Evolutionary conservation across 2,888 invertebrate species (phyloP), one percentile per base, ranked within the genome.

Genomic region (Tipula confusa): DNA sequence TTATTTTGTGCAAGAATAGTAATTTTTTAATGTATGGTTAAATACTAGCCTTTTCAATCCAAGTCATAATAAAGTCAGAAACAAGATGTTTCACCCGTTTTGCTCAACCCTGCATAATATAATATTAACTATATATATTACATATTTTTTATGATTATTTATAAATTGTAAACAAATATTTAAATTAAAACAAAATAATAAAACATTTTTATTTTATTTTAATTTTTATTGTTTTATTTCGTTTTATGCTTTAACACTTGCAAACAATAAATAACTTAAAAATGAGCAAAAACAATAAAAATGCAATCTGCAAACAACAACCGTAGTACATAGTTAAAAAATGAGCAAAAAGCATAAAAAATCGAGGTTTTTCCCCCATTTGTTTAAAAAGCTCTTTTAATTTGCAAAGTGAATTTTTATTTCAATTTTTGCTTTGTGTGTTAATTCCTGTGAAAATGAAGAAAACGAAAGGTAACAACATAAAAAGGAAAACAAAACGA

Each of bases 191-290:
- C 9, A 64, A 64, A 64, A 64, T 64, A 64, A 64, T 64, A 64
- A 64, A 64, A 64, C 64, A 64, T 64, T 64, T 64, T 18, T 33
- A 33, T 33, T 33, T 64, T 64, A 64, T 64, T 64, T 64, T 64
- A 9, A 48, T 48, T 48, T 48, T 48, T 2, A 48, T 18, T 48
- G 11, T 38, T 48, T 48, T 18, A 18, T 64, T 64, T 43, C 5
- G 13, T 64, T 64, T 64, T 64, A 64, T 64, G 64, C 64, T 64
- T 64, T 64, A 64, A 64, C 64, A 64, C 64, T 64, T 64, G 64
- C 24, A 64, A 24, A 64, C 64, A 64, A 64, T 64, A 64, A 64
- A 64, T 64, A 64, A 64, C 64, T 64, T 64, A 64, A 64, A n/a
- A 64, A 24, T 64, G 64, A 64, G 64, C 64, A 64, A 24, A 64